Evolutionary conservation across 2,888 invertebrate genomes (phyloP).

Genomic region (Furcula furcula): DNA sequence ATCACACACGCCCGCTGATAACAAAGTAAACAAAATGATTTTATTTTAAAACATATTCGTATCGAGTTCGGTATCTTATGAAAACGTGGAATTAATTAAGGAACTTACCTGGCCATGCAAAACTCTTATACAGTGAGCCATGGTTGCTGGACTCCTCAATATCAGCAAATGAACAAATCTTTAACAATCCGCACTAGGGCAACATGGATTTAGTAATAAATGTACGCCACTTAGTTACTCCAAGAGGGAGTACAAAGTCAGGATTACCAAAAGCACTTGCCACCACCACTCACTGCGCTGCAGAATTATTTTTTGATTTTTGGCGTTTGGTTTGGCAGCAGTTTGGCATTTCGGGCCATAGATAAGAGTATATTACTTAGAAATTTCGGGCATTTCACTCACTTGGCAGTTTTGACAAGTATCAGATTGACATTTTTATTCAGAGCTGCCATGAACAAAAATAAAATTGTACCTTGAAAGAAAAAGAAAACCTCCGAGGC

Average conservation of each 20-base stretch:
- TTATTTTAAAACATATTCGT: constrained; percentile 5
- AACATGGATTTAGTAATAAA: constrained; percentile 62
- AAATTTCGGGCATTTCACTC: too few species aligned
- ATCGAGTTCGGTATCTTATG: neutral
- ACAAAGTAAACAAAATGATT: constrained; percentile 55
- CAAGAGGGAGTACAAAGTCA: neutral
- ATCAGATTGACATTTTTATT: constrained; percentile 13
- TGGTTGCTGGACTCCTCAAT: constrained; percentile 77
- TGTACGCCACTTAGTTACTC: constrained; percentile 31
- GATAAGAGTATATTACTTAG: too few species aligned
- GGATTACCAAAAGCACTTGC: constrained; percentile 17
- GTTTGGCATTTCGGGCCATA: too few species aligned
- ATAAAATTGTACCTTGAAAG: too few species aligned
- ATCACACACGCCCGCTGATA: constrained; percentile 42
- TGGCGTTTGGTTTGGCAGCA: too few species aligned
- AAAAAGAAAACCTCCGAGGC: too few species aligned
- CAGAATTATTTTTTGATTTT: too few species aligned
- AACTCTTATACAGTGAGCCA: constrained; percentile 90
- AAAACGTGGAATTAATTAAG: constrained; percentile 41
- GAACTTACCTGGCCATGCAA: constrained; percentile 87
- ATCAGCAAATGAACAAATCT: constrained; percentile 38
- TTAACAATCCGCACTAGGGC: constrained; percentile 51
- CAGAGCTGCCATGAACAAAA: constrained; percentile 16
- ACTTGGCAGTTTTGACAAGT: constrained; percentile 38
- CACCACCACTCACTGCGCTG: constrained; percentile 37